Percentiles rank a stretch among this genome's conserved stretches.
phyloP scores from a whole-genome alignment of 2,888 invertebrate species.

The Zonitis immaculata region DNA sequence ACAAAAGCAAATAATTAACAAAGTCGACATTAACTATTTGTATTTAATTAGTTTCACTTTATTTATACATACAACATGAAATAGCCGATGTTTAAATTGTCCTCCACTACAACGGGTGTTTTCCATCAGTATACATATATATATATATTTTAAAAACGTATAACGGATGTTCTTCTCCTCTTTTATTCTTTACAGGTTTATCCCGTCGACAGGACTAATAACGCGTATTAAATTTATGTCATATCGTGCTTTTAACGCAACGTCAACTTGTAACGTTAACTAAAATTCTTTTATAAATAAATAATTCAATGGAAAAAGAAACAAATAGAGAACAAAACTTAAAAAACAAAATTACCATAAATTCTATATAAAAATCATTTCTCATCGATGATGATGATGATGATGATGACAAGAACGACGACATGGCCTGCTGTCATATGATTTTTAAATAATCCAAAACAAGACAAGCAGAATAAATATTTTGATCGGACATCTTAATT shows the following conservation, averaged over 20 bases:
- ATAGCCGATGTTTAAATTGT: neutral
- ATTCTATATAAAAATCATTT: too few species aligned
- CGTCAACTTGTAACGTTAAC: slow-evolving; percentile 18
- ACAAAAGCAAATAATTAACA: neutral
- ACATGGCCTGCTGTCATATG: neutral
- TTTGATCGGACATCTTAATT: neutral
- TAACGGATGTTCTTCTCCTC: slow-evolving; percentile 6
- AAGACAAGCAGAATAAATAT: neutral
- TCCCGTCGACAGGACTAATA: slow-evolving; percentile 32
- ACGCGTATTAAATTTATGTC: slow-evolving; percentile 35
- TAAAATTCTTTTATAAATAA: slow-evolving; percentile 18
- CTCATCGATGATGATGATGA: too few species aligned
- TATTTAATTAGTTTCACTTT: neutral
- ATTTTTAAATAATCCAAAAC: neutral
- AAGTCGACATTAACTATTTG: neutral
- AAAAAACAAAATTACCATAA: too few species aligned
- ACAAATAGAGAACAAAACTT: too few species aligned
- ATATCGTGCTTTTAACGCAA: slow-evolving; percentile 22
- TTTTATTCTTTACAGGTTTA: slow-evolving; percentile 14
- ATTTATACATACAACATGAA: too few species aligned
- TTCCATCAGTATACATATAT: neutral
- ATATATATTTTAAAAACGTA: slow-evolving; percentile 2
- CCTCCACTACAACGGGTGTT: neutral
- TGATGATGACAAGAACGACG: too few species aligned
- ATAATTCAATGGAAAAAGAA: slow-evolving; percentile 21